Conservation (phyloP, 2,888 invertebrate genomes). For the Achlya flavicornis region DNA sequence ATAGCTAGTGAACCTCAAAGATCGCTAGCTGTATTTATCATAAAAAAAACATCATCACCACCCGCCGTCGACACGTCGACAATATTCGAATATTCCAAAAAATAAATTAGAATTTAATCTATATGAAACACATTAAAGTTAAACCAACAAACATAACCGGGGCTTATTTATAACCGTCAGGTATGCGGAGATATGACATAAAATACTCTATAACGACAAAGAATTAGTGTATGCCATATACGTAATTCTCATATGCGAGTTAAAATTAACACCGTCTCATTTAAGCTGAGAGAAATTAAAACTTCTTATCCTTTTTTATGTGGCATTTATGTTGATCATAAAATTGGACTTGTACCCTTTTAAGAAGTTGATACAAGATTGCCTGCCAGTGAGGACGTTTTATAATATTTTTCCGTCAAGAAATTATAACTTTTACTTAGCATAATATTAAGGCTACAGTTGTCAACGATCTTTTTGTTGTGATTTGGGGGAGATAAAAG, state of each 20-base stretch:
- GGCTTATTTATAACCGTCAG: constrained; percentile 69
- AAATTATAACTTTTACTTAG: constrained; percentile 38
- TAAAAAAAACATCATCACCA: neutral
- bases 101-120: constrained; percentile 74
- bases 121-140: constrained; percentile 69
- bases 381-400: constrained; percentile 32
- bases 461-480: constrained; percentile 2
- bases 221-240: constrained; percentile 68
- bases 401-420: constrained; percentile 31
- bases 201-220: constrained; percentile 73
- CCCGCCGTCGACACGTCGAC: constrained; percentile 17
- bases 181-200: constrained; percentile 56
- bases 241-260: constrained; percentile 53
- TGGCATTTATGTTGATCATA: constrained; percentile 79
- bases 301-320: constrained; percentile 80
- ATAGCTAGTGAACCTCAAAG: no score
- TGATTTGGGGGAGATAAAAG: constrained; percentile 14
- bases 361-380: constrained; percentile 63
- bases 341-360: constrained; percentile 70
- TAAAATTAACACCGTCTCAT: constrained; percentile 81
- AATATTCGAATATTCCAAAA: constrained; percentile 51
- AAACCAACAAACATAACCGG: constrained; percentile 78
- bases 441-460: constrained; percentile 26
- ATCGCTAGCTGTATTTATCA: neutral
- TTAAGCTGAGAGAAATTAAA: constrained; percentile 78